Base-by-base conservation (phyloP, 1,140 invertebrate genomes). In the Leptinotarsa undecemlineata region DNA sequence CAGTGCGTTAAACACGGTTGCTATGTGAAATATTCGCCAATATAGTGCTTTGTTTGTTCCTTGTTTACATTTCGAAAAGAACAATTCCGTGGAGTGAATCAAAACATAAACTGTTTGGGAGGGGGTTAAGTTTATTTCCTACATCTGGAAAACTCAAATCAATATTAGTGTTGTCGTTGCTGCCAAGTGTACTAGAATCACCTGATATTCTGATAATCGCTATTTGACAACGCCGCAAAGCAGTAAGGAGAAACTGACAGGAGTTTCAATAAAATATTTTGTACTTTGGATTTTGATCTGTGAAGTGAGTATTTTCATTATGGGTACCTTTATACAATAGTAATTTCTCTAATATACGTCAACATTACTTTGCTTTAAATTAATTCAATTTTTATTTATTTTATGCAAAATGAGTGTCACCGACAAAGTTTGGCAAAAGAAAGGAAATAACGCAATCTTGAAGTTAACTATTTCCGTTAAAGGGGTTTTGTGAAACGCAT, bases 1-100 rank as follows among this genome's bases (percentile, higher is more conserved):
- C 15, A 57, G 51, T 57, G 51, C 13, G 51, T 19, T 57, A 15
- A 15, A 57, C 51, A 57, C 51, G 51, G 51, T 57, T 57, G 51
- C 51, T 57, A 57, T 57, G 51, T 57, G 51, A 57, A 17, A 57
- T 57, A 57, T 57, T 57, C 51, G 51, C 15, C n/a, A 57, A 57
- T 19, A 57, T 17, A 57, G 51, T 57, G 51, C n/a, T 57, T 42
- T 42, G 33, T 42, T 42, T 42, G 33, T 42, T 57, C 51, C 17
- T 57, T 57, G 51, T 57, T 57, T 57, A 57, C 4, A 57, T 57
- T 57, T 57, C 13, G 14, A 57, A 57, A 57, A 15, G 51, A 57
- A 57, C 51, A 57, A 19, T 6, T 57, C 51, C 51, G 51, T 19
- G 15, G 4, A 57, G 51, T 57, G 51, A 19, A 57, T 19, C 17